Percentiles rank a stretch among this genome's conserved stretches.
Evolutionary conservation across 2,888 invertebrate genomes (phyloP).

Genomic region (Odontomyia ornata): DNA sequence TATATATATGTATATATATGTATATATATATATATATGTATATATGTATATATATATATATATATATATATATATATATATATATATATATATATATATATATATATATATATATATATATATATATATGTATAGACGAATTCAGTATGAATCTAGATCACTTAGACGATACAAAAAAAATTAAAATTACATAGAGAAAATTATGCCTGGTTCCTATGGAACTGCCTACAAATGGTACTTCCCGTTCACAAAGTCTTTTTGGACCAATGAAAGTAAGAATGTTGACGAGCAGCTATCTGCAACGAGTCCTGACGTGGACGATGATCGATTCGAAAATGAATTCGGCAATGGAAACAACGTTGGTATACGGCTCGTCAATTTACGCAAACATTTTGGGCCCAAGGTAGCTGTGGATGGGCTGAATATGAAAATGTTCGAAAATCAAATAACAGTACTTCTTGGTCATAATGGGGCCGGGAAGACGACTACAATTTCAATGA

Average conservation of each 20-base stretch:
- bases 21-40: no score
- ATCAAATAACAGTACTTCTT: constrained; percentile 70
- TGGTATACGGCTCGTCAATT: constrained; percentile 67
- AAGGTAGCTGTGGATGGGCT: constrained; percentile 71
- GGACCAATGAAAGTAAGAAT: constrained; percentile 55
- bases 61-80: no score
- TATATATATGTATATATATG: no score
- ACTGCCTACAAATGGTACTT: constrained; percentile 83
- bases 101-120: no score
- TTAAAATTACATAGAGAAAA: constrained; percentile 85
- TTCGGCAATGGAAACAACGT: constrained; percentile 61
- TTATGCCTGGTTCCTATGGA: constrained; percentile 83
- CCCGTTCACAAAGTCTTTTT: constrained; percentile 68
- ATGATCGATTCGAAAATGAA: constrained; percentile 64
- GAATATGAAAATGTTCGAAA: constrained; percentile 73
- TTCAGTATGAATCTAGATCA: no score
- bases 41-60: no score
- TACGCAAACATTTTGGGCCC: constrained; percentile 68
- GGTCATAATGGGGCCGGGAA: constrained; percentile 82
- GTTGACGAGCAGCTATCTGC: not conserved
- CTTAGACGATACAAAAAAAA: no score
- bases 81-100: no score
- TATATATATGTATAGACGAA: no score
- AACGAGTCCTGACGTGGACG: not conserved
- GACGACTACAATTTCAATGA: constrained; percentile 89